Evolutionary conservation across 1,140 invertebrate species (phyloP).

Genomic region (Andrena cerasifolii): DNA sequence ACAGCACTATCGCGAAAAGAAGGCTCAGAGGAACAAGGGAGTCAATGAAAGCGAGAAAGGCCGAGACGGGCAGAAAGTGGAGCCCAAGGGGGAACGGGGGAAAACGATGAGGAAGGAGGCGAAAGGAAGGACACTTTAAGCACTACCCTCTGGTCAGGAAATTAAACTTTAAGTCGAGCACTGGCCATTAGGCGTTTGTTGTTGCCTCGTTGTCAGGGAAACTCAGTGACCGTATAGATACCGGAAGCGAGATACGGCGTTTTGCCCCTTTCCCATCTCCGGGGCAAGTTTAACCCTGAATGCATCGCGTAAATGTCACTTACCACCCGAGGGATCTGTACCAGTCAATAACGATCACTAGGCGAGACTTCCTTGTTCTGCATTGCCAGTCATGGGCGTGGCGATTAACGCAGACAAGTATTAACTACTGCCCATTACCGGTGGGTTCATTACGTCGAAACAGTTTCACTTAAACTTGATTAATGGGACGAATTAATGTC

Average conservation of each 20-base stretch:
- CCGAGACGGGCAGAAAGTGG: no score
- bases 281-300: conserved; percentile 70
- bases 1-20: not conserved
- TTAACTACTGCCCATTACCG: conserved; percentile 55
- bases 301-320: conserved; percentile 76
- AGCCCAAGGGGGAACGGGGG: no score
- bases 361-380: conserved; percentile 54
- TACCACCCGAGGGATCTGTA: conserved; percentile 63
- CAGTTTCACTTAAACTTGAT: conserved; percentile 32
- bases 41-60: not conserved
- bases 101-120: conserved; percentile 14
- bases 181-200: conserved; percentile 81
- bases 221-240: conserved; percentile 77
- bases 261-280: conserved; percentile 46
- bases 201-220: conserved; percentile 79
- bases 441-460: conserved; percentile 24
- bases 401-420: conserved; percentile 59
- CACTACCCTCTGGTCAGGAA: conserved; percentile 78
- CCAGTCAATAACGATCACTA: conserved; percentile 66
- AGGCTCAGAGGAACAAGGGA: conserved; percentile 8
- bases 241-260: conserved; percentile 78
- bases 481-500: not conserved
- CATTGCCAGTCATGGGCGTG: conserved; percentile 31
- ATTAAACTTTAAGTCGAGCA: conserved; percentile 80
- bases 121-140: conserved; percentile 71